phyloP scores from a whole-genome alignment of 2,797 vertebrate species.

The Cirrhinus mrigala region DNA sequence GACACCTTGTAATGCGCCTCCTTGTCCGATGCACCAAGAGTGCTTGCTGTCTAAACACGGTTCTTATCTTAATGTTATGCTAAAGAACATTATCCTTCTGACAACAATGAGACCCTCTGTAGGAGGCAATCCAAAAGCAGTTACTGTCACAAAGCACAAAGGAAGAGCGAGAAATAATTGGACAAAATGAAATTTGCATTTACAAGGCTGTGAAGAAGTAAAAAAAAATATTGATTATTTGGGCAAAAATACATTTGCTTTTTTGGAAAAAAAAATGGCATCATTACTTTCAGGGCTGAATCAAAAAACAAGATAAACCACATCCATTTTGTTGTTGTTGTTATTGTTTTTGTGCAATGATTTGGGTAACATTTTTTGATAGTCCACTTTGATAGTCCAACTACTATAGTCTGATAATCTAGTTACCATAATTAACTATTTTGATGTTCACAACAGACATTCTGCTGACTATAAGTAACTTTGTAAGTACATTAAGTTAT shows the following conservation, averaged over 20 bases:
- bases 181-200: constrained; percentile 5
- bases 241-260: not conserved
- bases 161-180: not conserved
- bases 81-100: not conserved
- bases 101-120: not conserved
- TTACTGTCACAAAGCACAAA: not conserved
- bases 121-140: not conserved
- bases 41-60: not conserved
- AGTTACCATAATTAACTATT: too few species aligned
- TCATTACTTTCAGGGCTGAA: not conserved
- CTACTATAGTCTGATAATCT: too few species aligned
- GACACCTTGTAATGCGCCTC: constrained; percentile 1
- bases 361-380: not conserved
- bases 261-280: not conserved
- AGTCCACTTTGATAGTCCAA: not conserved
- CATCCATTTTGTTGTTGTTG: too few species aligned
- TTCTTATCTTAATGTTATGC: constrained; percentile 23
- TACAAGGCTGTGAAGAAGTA: not conserved
- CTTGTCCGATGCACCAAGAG: not conserved
- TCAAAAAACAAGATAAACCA: not conserved
- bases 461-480: too few species aligned
- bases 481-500: too few species aligned
- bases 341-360: not conserved
- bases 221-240: not conserved
- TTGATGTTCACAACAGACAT: not conserved